Evolutionary conservation across 2,113 vertebrate genomes (phyloP), one percentile per base, ranked within the genome.

Genomic region (Limanda limanda): DNA sequence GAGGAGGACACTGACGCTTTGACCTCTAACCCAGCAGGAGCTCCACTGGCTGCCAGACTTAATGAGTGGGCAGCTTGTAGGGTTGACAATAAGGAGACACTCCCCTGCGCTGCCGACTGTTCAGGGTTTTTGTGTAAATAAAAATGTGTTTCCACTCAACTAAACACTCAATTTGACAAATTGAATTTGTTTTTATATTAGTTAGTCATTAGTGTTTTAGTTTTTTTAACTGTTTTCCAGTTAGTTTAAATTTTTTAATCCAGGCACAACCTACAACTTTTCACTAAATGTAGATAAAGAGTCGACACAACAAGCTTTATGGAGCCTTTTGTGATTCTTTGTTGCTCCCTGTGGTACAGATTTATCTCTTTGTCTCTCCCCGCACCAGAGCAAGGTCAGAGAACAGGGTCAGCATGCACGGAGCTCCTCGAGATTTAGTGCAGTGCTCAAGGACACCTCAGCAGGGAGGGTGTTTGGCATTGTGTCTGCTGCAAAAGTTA

Each of bases 371-470:
- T n/a, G 66, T 70, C 37, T 31, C 37, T 23, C 47, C 2, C 9
- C 27, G 20, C 27, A 54, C 27, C 62, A 47, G 42, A 18, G 58
- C 56, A 76, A 81, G 74, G 82, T 73, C 65, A 66, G 18, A 24
- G 0, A 10, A 37, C 23, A 35, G 67, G 69, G 73, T 78, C 59
- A 42, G 27, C 40, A 17, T 4, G 20, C 24, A 8, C n/a, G 2
- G 15, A 57, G 61, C 52, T 58, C n/a, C 80, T 83, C 17, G 21
- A n/a, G 25, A 77, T 69, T 88, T 59, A 55, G 20, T 60, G 45
- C 23, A 8, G 73, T 79, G 72, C 75, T 84, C 76, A 82, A 78
- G 73, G 75, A 60, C 73, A 69, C 67, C 68, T 70, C 64, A 63
- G 78, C 66, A 79, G 57, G 11, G 55, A 85, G 74, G 81, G 74